phyloP scores from a whole-genome alignment of 2,888 invertebrate genomes.

The Drosophila kuntzei region DNA sequence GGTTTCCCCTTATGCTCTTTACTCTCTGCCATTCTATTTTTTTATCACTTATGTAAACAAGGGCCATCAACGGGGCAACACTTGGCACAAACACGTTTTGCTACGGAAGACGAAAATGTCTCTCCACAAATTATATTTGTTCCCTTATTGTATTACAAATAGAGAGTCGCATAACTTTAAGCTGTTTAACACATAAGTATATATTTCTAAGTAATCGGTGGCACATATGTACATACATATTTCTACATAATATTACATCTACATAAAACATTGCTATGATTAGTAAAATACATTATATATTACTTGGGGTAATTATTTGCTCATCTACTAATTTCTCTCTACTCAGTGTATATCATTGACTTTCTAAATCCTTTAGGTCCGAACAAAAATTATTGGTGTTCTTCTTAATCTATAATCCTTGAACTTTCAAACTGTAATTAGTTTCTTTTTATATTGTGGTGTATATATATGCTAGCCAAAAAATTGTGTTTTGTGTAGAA shows the following conservation, averaged over 20 bases:
- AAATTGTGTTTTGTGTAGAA: conserved; percentile 66
- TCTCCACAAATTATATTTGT: background rate
- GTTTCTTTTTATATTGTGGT: conserved; percentile 9
- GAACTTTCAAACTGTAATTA: conserved; percentile 11
- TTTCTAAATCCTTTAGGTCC: background rate
- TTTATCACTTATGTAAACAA: conserved; percentile 84
- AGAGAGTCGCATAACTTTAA: conserved; percentile 33
- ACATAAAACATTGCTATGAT: conserved; percentile 29
- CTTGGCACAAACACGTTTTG: conserved; percentile 70
- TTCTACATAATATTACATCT: conserved; percentile 37
- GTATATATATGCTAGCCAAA: conserved; percentile 29
- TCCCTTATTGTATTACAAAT: background rate
- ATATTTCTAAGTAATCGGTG: conserved; percentile 65
- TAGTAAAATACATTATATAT: conserved; percentile 33
- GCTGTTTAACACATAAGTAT: conserved; percentile 48
- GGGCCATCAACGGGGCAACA: conserved; percentile 73
- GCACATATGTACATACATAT: conserved; percentile 57
- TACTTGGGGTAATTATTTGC: conserved; percentile 11
- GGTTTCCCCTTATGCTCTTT: background rate
- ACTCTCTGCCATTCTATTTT: conserved; percentile 62
- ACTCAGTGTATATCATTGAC: conserved; percentile 35
- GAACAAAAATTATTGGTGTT: conserved; percentile 30
- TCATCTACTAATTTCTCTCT: conserved; percentile 8
- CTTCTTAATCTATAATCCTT: conserved; percentile 22
- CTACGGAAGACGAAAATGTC: conserved; percentile 2